Percentiles rank a stretch among this genome's conserved stretches.
Conservation (phyloP, 2,797 vertebrate species). For the Apodemus agrarius region DNA sequence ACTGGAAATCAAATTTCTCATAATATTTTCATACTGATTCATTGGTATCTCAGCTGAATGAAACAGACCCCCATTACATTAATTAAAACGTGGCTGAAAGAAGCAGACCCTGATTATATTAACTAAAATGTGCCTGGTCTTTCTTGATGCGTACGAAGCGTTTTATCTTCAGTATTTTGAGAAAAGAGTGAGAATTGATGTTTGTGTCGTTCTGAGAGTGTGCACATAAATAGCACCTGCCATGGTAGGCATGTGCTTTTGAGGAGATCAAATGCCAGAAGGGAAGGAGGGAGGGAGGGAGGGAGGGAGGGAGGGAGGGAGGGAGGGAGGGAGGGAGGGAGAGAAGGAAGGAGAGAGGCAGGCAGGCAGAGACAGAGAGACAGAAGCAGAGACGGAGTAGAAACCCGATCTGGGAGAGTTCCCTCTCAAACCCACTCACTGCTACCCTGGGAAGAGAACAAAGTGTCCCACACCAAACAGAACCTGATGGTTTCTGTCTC, state of each 20-base stretch:
- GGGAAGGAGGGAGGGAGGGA: neutral
- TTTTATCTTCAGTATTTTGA: slow-evolving; percentile 61
- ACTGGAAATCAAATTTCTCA: slow-evolving; percentile 21
- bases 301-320: neutral
- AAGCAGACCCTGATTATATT: neutral
- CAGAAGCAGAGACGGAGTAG: neutral
- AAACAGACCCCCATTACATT: neutral
- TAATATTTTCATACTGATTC: slow-evolving; percentile 30
- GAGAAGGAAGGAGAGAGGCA: neutral
- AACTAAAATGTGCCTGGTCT: slow-evolving; percentile 20
- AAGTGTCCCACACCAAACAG: slow-evolving; percentile 62
- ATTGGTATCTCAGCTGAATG: slow-evolving; percentile 36
- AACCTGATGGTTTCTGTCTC: slow-evolving; percentile 58
- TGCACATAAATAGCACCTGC: slow-evolving; percentile 43
- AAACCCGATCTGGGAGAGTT: slow-evolving; percentile 45
- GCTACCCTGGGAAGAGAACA: slow-evolving; percentile 69
- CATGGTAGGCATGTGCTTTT: slow-evolving; percentile 46
- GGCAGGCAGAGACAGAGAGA: neutral
- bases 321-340: neutral
- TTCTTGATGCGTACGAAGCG: slow-evolving; percentile 28
- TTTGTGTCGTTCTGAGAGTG: slow-evolving; percentile 22
- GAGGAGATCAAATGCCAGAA: slow-evolving; percentile 33
- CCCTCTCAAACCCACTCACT: slow-evolving; percentile 43
- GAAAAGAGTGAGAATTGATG: slow-evolving; percentile 29
- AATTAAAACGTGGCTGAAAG: slow-evolving; percentile 1